Base-by-base conservation (phyloP, 2,888 invertebrate species). In the Theodoxus fluviatilis region DNA sequence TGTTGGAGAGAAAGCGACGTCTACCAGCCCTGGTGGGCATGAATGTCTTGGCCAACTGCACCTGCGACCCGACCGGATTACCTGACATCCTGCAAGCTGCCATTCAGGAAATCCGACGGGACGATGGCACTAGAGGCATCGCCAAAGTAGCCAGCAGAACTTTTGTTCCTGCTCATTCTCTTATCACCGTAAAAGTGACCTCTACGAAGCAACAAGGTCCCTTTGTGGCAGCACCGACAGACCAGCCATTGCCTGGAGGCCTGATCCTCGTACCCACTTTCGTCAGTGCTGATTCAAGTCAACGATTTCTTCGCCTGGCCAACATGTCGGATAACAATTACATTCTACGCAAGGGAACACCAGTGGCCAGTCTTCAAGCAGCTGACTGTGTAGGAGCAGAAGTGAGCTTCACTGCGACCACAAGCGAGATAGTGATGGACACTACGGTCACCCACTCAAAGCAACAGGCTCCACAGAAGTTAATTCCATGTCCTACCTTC, bases 11-110 rank as follows among this genome's bases (percentile, higher is more conserved):
- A 25, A 66, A 66, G 35, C 25, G 4, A 49, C 35, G 33, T 33
- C 47, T 49, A 40, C 49, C 66, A 22, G 33, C 35, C 12, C 33
- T 49, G 22, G n/a, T 66, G 47, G 65, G 66, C 1, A 49, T 66
- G 66, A 66, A 66, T 4, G 66, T 66, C 49, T 49, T 66, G 9
- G 25, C 40, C 3, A 28, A 38, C 40, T 64, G 64, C n/a, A 18
- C 43, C 25, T 6, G 25, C 64, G 15, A 66, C n/a, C 49, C 47
- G 12, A 31, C 47, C 12, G 66, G 9, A 3, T 6, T 66, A 2
- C 49, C 18, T 9, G 33, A 43, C 3, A 22, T 22, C 18, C 31
- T 49, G 31, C 33, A 66, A 28, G 35, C 25, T n/a, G 49, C 49
- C 25, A 37, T 22, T 31, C 43, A 28, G 22, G 63, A 63, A 12